Evolutionary conservation across 2,797 vertebrate genomes (phyloP), one percentile per base, ranked within the genome.

Genomic region (Nothura maculosa): DNA sequence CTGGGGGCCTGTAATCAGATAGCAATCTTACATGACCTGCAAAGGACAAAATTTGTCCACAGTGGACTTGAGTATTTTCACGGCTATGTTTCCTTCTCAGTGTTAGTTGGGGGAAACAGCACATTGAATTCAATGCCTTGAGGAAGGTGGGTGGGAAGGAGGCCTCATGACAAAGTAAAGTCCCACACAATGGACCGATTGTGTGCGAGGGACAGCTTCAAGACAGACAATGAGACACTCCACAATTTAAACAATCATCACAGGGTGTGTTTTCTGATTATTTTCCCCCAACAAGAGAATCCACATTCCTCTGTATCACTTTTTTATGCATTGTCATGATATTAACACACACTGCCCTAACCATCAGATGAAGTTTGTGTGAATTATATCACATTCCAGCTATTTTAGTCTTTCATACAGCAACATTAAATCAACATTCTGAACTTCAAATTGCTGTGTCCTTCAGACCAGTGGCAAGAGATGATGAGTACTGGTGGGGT

Each of bases 41-140:
- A 30, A 85, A 85, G 43, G n/a, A 67, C 7, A 9, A 55, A 60
- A 77, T 8, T 18, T 2, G 1, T 1, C 30, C 43, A 25, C 6
- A 27, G 42, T 17, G 7, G 28, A 19, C 32, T 16, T 70, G 30
- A 36, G 2, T 54, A n/a, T 42, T 87, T 75, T 54, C 76, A 86
- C n/a, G 78, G 76, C 38, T 30, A 42, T 0, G 0, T 24, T 78
- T 25, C n/a, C 45, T 50, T 27, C 69, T 38, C 0, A 0, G 21
- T 1, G 2, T 13, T 25, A n/a, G 36, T 40, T 1, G 9, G 16
- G 19, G 15, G 78, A 36, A 68, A 7, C 73, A 38, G 6, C 22
- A 21, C 11, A 8, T 38, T 61, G 30, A 24, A 34, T 34, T 85
- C 81, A 34, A 11, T 12, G 18, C 30, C 1, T 1, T 45, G 24